Percentiles rank a stretch among this genome's conserved stretches.
phyloP scores from a whole-genome alignment of 2,888 invertebrate genomes.

The Amphipoea lucens region DNA sequence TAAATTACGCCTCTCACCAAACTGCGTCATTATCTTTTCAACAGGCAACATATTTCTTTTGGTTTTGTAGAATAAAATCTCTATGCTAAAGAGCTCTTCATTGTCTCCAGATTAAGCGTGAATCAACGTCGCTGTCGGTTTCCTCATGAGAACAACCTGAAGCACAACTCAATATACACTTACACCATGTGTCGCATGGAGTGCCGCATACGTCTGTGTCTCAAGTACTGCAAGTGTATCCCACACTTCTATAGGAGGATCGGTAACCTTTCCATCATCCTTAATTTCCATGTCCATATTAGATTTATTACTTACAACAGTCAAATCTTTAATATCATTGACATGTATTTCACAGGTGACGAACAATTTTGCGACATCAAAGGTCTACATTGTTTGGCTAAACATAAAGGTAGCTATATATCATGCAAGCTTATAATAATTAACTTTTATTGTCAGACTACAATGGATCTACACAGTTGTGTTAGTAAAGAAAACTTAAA shows the following conservation, averaged over 20 bases:
- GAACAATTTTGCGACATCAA: conserved; percentile 91
- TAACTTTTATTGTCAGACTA: no score
- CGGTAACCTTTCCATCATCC: conserved; percentile 81
- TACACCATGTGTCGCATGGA: conserved; percentile 93
- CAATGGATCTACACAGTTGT: no score
- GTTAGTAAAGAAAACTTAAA: no score
- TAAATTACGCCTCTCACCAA: no score
- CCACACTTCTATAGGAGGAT: conserved; percentile 93
- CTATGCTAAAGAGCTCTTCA: background rate
- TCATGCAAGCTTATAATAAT: background rate
- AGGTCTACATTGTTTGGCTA: conserved; percentile 91
- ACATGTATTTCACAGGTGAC: conserved; percentile 79
- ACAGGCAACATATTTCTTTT: background rate
- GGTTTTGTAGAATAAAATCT: background rate
- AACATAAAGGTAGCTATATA: conserved; percentile 86
- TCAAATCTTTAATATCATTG: background rate
- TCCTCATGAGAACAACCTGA: conserved; percentile 91
- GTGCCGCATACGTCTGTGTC: conserved; percentile 91
- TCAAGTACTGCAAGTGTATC: conserved; percentile 92
- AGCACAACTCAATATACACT: conserved; percentile 92
- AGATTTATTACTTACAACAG: no score
- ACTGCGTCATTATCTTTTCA: background rate
- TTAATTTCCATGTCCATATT: background rate
- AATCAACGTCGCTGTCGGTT: conserved; percentile 93
- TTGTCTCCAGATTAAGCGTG: conserved; percentile 86